Conservation (phyloP, 2,888 invertebrate genomes). For the Neoitamus cyanurus region DNA sequence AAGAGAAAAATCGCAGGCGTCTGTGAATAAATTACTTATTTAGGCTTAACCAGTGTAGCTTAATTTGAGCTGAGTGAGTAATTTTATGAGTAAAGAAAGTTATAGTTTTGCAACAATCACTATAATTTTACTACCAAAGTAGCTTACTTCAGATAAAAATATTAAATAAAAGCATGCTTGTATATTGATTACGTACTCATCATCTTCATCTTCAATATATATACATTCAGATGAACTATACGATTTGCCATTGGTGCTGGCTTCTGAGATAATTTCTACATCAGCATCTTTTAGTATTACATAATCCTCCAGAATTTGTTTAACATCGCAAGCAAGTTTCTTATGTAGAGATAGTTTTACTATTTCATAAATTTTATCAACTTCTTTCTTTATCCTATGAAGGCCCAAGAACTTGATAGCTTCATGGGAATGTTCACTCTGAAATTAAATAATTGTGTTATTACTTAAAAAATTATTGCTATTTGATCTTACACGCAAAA, state of each 20-base stretch:
- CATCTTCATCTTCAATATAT: constrained; percentile 33
- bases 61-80: no score
- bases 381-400: constrained; percentile 58
- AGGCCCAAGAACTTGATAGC: constrained; percentile 57
- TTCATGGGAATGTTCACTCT: constrained; percentile 56
- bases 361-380: constrained; percentile 59
- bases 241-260: not conserved
- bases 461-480: not conserved
- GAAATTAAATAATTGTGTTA: constrained; percentile 2
- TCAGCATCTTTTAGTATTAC: not conserved
- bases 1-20: no score
- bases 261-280: not conserved
- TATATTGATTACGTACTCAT: not conserved
- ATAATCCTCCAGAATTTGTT: constrained; percentile 52
- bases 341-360: constrained; percentile 52
- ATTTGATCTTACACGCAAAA: constrained; percentile 56
- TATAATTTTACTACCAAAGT: no score
- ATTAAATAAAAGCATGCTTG: no score
- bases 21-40: no score
- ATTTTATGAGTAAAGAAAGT: no score
- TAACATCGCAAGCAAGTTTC: constrained; percentile 56
- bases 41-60: no score
- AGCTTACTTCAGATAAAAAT: no score
- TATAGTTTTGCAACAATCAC: no score
- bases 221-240: not conserved